Evolutionary conservation across 2,113 vertebrate species (phyloP).

Genomic region (Sinocyclocheilus maitianheensis): DNA sequence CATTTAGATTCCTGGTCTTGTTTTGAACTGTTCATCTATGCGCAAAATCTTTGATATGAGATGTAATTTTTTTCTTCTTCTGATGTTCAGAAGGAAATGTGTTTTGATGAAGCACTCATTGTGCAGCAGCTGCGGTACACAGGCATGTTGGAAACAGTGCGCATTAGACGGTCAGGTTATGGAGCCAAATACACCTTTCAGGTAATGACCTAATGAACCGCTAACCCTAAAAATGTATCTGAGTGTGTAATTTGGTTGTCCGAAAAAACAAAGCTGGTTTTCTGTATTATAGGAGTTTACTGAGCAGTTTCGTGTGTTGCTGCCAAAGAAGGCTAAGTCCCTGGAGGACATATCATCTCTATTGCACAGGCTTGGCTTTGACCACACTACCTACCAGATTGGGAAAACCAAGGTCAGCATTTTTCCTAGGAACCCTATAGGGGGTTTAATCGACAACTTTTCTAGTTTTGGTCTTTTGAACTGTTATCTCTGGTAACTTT

Average conservation of each 20-base stretch:
- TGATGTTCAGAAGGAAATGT: slow-evolving; percentile 86
- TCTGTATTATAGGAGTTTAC: slow-evolving; percentile 83
- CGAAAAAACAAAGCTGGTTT: not conserved
- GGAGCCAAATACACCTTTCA: slow-evolving; percentile 96
- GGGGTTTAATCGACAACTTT: not conserved
- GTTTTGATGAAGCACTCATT: slow-evolving; percentile 89
- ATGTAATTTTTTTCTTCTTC: slow-evolving; percentile 26
- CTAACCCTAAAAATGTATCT: no score
- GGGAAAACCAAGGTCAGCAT: slow-evolving; percentile 90
- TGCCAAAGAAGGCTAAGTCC: slow-evolving; percentile 81
- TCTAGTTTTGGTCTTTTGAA: not conserved
- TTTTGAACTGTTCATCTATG: not conserved
- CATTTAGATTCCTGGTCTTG: not conserved
- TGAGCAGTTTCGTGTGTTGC: slow-evolving; percentile 90
- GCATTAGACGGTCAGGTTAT: slow-evolving; percentile 94
- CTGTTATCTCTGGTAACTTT: not conserved
- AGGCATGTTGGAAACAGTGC: slow-evolving; percentile 96
- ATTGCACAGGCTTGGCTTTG: slow-evolving; percentile 80
- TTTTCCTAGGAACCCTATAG: not conserved
- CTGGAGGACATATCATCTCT: slow-evolving; percentile 82
- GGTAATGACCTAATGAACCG: slow-evolving; percentile 70
- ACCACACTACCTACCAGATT: slow-evolving; percentile 89
- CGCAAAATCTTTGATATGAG: not conserved
- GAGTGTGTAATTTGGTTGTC: not conserved
- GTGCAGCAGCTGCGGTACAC: slow-evolving; percentile 96